A percentile compares a stretch with the other conserved stretches of the same genome.
phyloP scores from a whole-genome alignment of 2,113 vertebrate species.

The Solenodon paradoxus region DNA sequence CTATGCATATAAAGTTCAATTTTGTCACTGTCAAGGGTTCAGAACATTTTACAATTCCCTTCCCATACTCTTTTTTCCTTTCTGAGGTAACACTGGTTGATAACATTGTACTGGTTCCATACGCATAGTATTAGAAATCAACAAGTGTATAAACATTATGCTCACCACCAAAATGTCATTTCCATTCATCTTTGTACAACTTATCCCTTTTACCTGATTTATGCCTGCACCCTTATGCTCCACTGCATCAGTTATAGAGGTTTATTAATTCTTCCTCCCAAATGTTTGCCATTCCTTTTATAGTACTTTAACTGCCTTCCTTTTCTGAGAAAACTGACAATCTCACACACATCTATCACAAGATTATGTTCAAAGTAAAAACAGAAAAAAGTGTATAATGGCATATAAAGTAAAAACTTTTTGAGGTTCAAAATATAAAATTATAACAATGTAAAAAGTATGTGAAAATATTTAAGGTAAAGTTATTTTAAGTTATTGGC shows the following conservation, averaged over 20 bases:
- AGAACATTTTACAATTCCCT: constrained; percentile 1
- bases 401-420: background rate
- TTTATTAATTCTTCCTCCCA: background rate
- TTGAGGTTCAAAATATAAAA: constrained; percentile 27
- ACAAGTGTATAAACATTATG: too few relatives aligned
- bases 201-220: too few relatives aligned
- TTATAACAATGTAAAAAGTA: background rate
- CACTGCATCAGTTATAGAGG: background rate
- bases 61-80: background rate
- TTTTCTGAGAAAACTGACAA: background rate
- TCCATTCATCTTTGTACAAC: too few relatives aligned
- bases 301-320: background rate
- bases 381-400: background rate
- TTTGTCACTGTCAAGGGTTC: background rate
- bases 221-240: too few relatives aligned
- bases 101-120: too few relatives aligned
- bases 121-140: too few relatives aligned
- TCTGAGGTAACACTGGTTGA: too few relatives aligned
- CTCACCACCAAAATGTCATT: too few relatives aligned
- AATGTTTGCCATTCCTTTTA: background rate
- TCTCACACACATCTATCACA: background rate
- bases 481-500: background rate
- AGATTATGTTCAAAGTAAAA: background rate
- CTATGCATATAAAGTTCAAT: background rate
- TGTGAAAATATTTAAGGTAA: background rate